Base-by-base conservation (phyloP, 1,140 invertebrate genomes). In the Zaprionus africanus region DNA sequence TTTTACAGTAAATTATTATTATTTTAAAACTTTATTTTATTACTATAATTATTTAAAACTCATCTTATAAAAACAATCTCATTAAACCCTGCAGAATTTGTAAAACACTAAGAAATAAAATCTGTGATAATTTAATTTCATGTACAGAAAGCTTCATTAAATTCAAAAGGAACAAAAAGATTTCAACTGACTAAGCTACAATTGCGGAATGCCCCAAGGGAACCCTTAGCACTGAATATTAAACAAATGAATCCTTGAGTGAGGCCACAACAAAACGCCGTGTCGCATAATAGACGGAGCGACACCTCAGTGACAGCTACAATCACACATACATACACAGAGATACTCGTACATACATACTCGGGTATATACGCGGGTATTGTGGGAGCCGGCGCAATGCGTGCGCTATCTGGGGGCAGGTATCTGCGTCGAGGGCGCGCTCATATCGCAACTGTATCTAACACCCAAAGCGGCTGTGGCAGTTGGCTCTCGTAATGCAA, bases 401-500 rank as follows among this genome's bases (percentile, higher is more conserved):
- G 79, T 85, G 68, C 66, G 53, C 67, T 87, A 86, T 86, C 82
- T 68, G 17, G 49, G 17, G 49, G 38, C 38, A n/a, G 60, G 74
- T 75, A 79, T 83, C 76, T 79, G 41, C 49, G 41, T 17, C n/a
- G 41, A 43, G 41, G 41, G 41, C 41, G 19, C 46, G 46, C 19
- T 19, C 46, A 13, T 51, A 51, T 24, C 46, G 46, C 46, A 51
- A 51, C 19, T 51, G 46, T 51, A 51, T 51, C 46, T 51, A 51
- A 51, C 46, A 51, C 46, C 41, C n/a, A 17, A 46, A 17, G 41
- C n/a, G 41, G 41, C 46, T 15, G n/a, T 54, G 17, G 46, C 46
- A 49, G n/a, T 15, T 43, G n/a, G 11, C 41, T 78, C 71, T 75
- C 66, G 79, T 91, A 91, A 91, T 91, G 79, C 83, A 87, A 91